Base-by-base conservation (phyloP, 2,888 invertebrate genomes). In the Apeira syringaria region DNA sequence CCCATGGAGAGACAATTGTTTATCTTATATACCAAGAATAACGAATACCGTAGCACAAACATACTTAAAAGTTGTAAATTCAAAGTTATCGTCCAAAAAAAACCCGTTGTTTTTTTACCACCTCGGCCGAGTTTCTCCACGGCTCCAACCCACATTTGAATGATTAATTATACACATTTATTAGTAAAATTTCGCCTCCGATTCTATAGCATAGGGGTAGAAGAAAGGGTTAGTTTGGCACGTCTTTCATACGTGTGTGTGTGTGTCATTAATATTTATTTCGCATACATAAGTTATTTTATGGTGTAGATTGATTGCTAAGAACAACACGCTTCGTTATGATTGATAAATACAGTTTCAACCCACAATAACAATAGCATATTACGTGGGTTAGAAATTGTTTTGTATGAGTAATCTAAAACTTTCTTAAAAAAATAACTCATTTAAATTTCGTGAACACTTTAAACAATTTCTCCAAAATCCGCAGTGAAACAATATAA, bases 141-240 rank as follows among this genome's bases (percentile, higher is more conserved):
- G 38, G 36, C 43, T 47, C 37, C 48, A 52, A 50, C 55, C 53
- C 55, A 57, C 52, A 57, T 59, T 56, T 74, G 61, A 72, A 75
- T 86, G 88, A 87, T 88, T 88, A 88, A 88, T 88, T 83, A 80
- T 76, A 74, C 73, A 75, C 85, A 88, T 87, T 86, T 88, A 88
- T 88, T 87, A 88, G 81, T 81, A 72, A 80, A 84, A 82, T 81
- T 71, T 67, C 64, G 64, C 64, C 50, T 47, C 66, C 71, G 65
- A 72, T 74, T 68, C 67, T 62, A 67, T 64, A 61, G 54, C 62
- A 61, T 59, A 66, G 75, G 80, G 81, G 78, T 66, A 68, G 71
- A 72, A 81, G 76, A 81, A 81, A 81, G 87, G 88, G 86, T 83
- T 81, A 78, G 68, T 67, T 53, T 53, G 46, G 54, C 61, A 30